Evolutionary conservation across 2,797 vertebrate genomes (phyloP).

Genomic region (Cryptoprocta ferox): DNA sequence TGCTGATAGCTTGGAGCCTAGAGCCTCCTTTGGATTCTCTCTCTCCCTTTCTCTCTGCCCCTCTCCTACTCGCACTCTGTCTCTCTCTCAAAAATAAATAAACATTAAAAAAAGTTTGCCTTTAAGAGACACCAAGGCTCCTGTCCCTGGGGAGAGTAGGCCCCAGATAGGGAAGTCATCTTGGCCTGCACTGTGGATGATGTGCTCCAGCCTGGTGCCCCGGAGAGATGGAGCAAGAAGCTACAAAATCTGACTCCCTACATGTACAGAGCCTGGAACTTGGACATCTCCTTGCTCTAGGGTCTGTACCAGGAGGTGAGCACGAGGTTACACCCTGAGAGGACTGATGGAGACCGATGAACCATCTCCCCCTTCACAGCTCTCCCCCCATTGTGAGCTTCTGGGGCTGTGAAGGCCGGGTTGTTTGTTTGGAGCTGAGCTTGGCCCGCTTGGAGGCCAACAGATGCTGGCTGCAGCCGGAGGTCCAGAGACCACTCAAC

Average conservation of each 20-base stretch:
- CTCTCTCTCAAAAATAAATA: too few species aligned
- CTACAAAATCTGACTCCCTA: neutral
- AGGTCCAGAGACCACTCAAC: neutral
- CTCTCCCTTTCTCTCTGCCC: too few species aligned
- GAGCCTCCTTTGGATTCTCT: too few species aligned
- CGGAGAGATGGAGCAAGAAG: neutral
- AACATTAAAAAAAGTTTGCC: too few species aligned
- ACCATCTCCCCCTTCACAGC: neutral
- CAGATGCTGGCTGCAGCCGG: neutral
- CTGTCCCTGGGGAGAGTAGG: neutral
- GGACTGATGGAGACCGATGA: neutral
- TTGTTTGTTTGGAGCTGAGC: neutral
- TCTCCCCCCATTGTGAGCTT: neutral
- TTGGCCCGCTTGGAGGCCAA: neutral
- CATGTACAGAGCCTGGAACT: neutral
- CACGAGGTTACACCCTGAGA: neutral
- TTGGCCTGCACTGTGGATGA: neutral
- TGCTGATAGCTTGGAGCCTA: too few species aligned
- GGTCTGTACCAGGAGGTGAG: neutral
- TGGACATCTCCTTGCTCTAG: neutral
- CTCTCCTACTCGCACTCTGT: too few species aligned
- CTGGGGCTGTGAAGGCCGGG: neutral
- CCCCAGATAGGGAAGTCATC: neutral
- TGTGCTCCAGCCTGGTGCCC: neutral
- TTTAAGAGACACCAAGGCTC: neutral